Conservation (phyloP, 2,113 vertebrate genomes). For the Columbina picui region DNA sequence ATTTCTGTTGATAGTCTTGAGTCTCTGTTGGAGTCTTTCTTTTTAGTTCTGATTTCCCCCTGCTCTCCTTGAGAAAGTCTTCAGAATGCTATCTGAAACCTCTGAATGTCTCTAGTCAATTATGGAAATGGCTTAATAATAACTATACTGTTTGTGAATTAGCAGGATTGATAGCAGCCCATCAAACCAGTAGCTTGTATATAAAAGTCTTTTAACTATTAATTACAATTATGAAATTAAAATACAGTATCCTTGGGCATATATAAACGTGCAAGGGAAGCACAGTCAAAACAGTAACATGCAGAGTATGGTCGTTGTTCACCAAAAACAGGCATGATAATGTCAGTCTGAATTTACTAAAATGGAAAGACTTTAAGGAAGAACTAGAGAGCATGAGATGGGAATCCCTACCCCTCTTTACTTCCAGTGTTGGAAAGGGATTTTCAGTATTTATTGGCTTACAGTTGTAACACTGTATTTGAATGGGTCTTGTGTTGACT, state of each 20-base stretch:
- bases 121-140: neutral
- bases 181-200: neutral
- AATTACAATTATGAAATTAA: neutral
- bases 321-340: neutral
- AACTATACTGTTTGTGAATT: neutral
- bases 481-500: neutral
- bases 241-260: neutral
- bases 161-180: neutral
- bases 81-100: neutral
- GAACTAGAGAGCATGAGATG: neutral
- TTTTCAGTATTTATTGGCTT: neutral
- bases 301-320: neutral
- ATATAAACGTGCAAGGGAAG: neutral
- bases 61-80: neutral
- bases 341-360: neutral
- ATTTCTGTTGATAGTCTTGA: neutral
- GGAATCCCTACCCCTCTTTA: neutral
- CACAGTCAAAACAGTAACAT: neutral
- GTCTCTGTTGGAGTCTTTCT: neutral
- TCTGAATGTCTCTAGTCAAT: neutral
- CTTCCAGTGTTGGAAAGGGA: neutral
- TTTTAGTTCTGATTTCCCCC: neutral
- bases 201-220: neutral
- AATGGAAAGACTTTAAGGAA: neutral
- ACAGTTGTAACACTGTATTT: neutral